Evolutionary conservation across 2,113 vertebrate species (phyloP).

Genomic region (Rhinolophus ferrumequinum): DNA sequence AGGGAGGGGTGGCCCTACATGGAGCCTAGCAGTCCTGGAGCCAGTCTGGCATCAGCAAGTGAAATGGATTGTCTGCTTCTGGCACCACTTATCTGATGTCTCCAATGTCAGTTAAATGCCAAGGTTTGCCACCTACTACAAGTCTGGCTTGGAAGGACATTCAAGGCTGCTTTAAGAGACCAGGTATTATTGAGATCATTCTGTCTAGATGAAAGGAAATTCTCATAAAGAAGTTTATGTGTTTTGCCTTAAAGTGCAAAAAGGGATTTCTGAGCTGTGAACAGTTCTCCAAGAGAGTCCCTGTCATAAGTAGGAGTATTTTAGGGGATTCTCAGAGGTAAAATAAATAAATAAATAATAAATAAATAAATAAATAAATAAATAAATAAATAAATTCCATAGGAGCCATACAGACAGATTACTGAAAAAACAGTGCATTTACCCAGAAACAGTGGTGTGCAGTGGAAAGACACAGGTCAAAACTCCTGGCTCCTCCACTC

Average conservation of each 20-base stretch:
- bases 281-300: slow-evolving; percentile 11
- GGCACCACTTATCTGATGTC: neutral
- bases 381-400: neutral
- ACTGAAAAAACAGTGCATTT: neutral
- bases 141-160: neutral
- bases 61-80: neutral
- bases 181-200: neutral
- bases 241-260: neutral
- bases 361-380: no score
- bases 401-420: neutral
- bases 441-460: neutral
- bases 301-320: neutral
- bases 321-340: neutral
- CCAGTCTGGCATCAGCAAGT: neutral
- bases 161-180: neutral
- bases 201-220: neutral
- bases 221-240: neutral
- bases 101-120: neutral
- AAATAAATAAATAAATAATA: no score
- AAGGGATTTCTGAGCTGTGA: slow-evolving; percentile 12
- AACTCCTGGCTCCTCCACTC: neutral
- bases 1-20: neutral
- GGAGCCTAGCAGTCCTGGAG: neutral
- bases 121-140: neutral
- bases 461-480: neutral